These are phyloP conservation scores for Sinocyclocheilus anophthalmus DNA, from an alignment of 2,113 vertebrate species.

Conservation along the genomic window DNA sequence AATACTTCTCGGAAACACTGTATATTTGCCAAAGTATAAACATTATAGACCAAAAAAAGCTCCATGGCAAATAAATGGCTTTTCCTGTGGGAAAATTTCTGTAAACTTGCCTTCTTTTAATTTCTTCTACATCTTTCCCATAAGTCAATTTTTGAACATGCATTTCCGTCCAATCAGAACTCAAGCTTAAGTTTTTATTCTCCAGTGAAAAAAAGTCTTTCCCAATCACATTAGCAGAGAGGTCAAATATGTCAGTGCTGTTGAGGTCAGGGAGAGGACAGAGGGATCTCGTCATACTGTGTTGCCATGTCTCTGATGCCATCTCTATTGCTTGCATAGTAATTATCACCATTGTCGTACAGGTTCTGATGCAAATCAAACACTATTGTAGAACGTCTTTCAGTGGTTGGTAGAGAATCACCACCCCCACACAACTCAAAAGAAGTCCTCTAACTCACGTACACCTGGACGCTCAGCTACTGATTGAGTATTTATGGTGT, in stretches of 20 bases:
- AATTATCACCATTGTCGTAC: neutral
- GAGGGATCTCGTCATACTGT: neutral
- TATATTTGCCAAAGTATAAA: neutral
- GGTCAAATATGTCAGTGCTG: neutral
- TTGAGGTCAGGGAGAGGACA: slow-evolving; percentile 15
- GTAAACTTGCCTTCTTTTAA: neutral
- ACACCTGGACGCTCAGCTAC: neutral
- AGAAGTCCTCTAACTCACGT: neutral
- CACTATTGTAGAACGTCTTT: neutral
- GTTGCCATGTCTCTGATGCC: neutral
- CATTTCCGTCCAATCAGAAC: neutral
- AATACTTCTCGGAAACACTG: neutral
- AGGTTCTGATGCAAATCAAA: slow-evolving; percentile 1
- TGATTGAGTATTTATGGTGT: neutral
- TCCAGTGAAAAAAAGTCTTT: neutral
- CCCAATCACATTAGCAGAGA: neutral
- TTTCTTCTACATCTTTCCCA: neutral
- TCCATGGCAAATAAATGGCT: neutral
- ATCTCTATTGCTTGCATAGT: neutral
- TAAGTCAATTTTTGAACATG: neutral
- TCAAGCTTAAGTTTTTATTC: neutral
- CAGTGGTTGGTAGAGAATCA: neutral
- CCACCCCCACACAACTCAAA: neutral
- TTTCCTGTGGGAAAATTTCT: slow-evolving; percentile 3
- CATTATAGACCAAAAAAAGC: neutral